Conservation (phyloP, 2,797 vertebrate genomes). For the Benthosema pterotum region DNA sequence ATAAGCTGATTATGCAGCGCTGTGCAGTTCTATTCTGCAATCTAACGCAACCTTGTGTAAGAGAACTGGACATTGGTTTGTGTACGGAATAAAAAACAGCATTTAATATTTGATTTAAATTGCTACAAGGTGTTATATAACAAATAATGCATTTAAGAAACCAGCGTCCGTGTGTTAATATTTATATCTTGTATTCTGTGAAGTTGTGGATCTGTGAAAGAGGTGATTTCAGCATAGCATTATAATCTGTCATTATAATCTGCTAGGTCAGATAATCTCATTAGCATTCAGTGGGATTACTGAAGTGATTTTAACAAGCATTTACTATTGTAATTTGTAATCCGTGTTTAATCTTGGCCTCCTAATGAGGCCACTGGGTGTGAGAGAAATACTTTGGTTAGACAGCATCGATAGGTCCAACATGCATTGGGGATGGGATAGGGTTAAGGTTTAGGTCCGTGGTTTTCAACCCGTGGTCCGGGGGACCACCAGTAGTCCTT, state of each 20-base stretch:
- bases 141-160: constrained; percentile 11
- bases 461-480: no score
- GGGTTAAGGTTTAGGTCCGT: no score
- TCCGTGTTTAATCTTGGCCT: not conserved
- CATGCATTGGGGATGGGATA: no score
- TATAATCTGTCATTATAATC: constrained; percentile 25
- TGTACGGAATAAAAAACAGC: constrained; percentile 9
- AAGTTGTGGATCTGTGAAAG: constrained; percentile 14
- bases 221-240: constrained; percentile 4
- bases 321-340: constrained; percentile 19
- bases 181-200: no score
- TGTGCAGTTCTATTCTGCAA: constrained; percentile 41
- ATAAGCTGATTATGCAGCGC: constrained; percentile 48
- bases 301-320: constrained; percentile 22
- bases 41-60: constrained; percentile 32
- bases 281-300: constrained; percentile 28
- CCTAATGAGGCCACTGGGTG: not conserved
- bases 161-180: no score
- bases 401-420: no score
- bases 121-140: constrained; percentile 15
- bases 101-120: constrained; percentile 19
- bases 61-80: not conserved
- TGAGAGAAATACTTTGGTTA: no score
- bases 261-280: constrained; percentile 27
- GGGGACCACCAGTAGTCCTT: no score